Percentiles rank a stretch among this genome's conserved stretches.
phyloP scores from a whole-genome alignment of 1,140 invertebrate genomes.

The Apis florea region DNA sequence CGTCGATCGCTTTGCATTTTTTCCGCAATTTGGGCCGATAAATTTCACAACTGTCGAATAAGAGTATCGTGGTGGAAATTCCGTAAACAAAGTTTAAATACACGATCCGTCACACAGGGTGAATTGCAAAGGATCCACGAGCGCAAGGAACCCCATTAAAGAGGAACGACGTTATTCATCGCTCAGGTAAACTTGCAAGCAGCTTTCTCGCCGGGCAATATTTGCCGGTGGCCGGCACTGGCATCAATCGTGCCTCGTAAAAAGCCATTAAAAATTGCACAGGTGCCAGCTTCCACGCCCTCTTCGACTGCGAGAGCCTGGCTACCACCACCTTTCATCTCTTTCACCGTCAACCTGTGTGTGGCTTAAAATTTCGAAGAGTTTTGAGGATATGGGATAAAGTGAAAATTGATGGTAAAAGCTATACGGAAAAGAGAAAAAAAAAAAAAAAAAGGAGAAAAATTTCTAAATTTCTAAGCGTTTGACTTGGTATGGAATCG shows the following conservation, averaged over 20 bases:
- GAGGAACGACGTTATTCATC: constrained; percentile 34
- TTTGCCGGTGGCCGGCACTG: constrained; percentile 28
- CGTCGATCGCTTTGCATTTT: too few relatives aligned
- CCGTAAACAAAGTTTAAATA: background rate
- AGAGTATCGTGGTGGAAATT: too few relatives aligned
- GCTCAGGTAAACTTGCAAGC: background rate
- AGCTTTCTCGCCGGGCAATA: constrained; percentile 17
- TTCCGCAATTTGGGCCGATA: too few relatives aligned
- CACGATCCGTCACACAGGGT: background rate
- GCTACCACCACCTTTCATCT: constrained; percentile 25
- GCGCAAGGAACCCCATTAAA: background rate
- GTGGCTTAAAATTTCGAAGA: background rate
- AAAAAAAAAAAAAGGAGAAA: too few relatives aligned
- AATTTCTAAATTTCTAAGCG: too few relatives aligned
- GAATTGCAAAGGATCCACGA: background rate
- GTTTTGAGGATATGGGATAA: too few relatives aligned
- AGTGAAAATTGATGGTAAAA: background rate
- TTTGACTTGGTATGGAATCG: too few relatives aligned
- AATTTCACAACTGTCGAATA: too few relatives aligned
- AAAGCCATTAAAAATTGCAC: constrained; percentile 61
- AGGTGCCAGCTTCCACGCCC: constrained; percentile 15
- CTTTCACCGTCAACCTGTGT: background rate
- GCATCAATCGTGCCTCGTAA: constrained; percentile 52
- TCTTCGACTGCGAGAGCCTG: background rate
- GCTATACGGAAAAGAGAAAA: too few relatives aligned